These are phyloP conservation scores for Stichodactyla helianthus DNA, from an alignment of 64 coral and sea anemone species.

Conservation along the genomic window DNA sequence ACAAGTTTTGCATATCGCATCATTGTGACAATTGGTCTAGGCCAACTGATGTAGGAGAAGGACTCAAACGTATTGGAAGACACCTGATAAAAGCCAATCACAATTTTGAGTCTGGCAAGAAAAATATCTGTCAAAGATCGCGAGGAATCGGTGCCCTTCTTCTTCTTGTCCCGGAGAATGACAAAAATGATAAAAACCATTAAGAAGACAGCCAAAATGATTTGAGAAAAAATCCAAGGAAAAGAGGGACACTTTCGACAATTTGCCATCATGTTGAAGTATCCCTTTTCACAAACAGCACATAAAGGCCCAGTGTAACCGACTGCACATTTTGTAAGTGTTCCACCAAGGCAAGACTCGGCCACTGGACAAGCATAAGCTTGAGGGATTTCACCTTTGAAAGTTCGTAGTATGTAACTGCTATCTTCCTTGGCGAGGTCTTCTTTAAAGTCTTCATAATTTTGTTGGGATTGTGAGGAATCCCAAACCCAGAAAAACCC, in stretches of 20 bases:
- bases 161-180: constrained; percentile 29
- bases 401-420: constrained; percentile 18
- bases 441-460: constrained; percentile 21
- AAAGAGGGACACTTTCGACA: constrained; percentile 33
- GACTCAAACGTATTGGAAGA: constrained; percentile 35
- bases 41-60: constrained; percentile 48
- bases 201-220: background rate
- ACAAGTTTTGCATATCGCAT: constrained; percentile 36
- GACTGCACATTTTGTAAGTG: constrained; percentile 20
- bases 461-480: background rate
- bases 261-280: constrained; percentile 23
- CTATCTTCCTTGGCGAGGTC: background rate
- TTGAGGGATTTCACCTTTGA: constrained; percentile 20
- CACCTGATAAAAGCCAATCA: constrained; percentile 45
- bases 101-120: constrained; percentile 25
- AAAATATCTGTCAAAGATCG: constrained; percentile 28
- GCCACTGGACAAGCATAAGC: constrained; percentile 15
- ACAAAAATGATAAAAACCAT: background rate
- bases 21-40: constrained; percentile 9
- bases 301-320: constrained; percentile 46
- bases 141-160: background rate
- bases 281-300: constrained; percentile 35
- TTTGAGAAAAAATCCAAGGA: constrained; percentile 34
- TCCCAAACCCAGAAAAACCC: constrained; percentile 10
- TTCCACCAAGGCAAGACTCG: constrained; percentile 43